Conservation (phyloP, 2,797 vertebrate species). For the Telmatherina bonti region DNA sequence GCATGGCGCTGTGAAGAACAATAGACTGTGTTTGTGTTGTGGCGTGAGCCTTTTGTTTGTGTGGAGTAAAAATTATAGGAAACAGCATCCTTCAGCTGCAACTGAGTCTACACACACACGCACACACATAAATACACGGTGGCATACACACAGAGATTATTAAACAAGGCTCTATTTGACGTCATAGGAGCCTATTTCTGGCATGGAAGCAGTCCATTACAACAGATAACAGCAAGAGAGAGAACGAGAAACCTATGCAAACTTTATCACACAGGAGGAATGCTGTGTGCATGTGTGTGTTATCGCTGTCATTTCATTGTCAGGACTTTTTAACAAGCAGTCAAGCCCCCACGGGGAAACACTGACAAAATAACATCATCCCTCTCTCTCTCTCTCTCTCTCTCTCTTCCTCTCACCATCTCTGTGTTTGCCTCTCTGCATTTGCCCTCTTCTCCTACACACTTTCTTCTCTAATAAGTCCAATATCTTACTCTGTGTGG, state of each 20-base stretch:
- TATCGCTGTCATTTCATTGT: slow-evolving; percentile 73
- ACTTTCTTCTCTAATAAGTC: slow-evolving; percentile 68
- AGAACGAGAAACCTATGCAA: slow-evolving; percentile 44
- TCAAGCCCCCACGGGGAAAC: slow-evolving; percentile 71
- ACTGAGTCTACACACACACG: not conserved
- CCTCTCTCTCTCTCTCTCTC: slow-evolving; percentile 23
- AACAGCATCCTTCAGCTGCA: slow-evolving; percentile 42
- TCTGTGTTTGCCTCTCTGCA: slow-evolving; percentile 44
- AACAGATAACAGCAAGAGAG: slow-evolving; percentile 33
- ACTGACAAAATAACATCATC: slow-evolving; percentile 78
- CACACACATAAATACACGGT: slow-evolving; percentile 5
- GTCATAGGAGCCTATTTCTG: slow-evolving; percentile 57
- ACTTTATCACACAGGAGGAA: slow-evolving; percentile 49
- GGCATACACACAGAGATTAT: slow-evolving; percentile 32
- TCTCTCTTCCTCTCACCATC: slow-evolving; percentile 34
- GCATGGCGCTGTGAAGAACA: slow-evolving; percentile 6
- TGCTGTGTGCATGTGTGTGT: slow-evolving; percentile 28
- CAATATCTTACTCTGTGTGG: slow-evolving; percentile 57
- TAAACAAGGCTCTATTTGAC: slow-evolving; percentile 45
- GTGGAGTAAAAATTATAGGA: slow-evolving; percentile 47
- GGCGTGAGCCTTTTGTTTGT: slow-evolving; percentile 40
- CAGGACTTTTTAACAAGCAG: slow-evolving; percentile 84
- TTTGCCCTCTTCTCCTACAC: slow-evolving; percentile 62
- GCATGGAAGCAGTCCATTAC: slow-evolving; percentile 40
- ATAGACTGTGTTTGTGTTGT: slow-evolving; percentile 18